phyloP scores from a whole-genome alignment of 1,140 invertebrate genomes.

The Rhyzopertha dominica region DNA sequence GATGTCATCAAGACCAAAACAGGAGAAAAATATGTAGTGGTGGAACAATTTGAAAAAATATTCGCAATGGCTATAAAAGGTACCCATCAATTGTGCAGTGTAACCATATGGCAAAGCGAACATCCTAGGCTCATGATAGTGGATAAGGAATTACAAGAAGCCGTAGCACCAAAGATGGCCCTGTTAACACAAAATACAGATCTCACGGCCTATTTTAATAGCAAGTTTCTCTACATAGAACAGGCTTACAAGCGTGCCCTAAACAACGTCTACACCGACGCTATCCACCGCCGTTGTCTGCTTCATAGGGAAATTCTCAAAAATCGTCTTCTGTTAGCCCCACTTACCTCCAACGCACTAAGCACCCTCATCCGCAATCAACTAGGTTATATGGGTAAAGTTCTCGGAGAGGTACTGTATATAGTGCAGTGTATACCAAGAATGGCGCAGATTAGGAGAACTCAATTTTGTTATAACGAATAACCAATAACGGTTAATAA shows the following conservation, averaged over 20 bases:
- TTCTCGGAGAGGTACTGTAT: conserved; percentile 4
- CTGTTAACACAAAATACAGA: too few species aligned
- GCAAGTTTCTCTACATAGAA: too few species aligned
- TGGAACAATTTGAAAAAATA: conserved; percentile 7
- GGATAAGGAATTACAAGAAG: too few species aligned
- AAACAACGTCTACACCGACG: neutral
- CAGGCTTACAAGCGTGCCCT: neutral
- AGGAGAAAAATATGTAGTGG: conserved; percentile 8
- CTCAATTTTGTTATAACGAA: conserved; percentile 4
- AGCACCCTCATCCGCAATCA: conserved; percentile 5
- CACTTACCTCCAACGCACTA: neutral
- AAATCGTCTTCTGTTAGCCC: conserved; percentile 6
- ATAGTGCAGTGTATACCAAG: conserved; percentile 8
- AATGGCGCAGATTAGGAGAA: neutral
- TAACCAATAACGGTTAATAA: too few species aligned
- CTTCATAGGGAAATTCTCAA: conserved; percentile 5
- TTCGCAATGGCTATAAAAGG: conserved; percentile 7
- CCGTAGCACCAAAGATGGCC: too few species aligned
- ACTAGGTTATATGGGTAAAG: conserved; percentile 4
- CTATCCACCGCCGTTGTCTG: conserved; percentile 6
- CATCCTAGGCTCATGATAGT: conserved; percentile 11
- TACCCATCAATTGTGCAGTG: neutral
- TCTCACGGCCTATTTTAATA: too few species aligned
- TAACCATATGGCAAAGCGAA: conserved; percentile 7
- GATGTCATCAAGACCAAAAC: neutral